Conservation (phyloP, 2,113 vertebrate species). For the Varanus salvator region DNA sequence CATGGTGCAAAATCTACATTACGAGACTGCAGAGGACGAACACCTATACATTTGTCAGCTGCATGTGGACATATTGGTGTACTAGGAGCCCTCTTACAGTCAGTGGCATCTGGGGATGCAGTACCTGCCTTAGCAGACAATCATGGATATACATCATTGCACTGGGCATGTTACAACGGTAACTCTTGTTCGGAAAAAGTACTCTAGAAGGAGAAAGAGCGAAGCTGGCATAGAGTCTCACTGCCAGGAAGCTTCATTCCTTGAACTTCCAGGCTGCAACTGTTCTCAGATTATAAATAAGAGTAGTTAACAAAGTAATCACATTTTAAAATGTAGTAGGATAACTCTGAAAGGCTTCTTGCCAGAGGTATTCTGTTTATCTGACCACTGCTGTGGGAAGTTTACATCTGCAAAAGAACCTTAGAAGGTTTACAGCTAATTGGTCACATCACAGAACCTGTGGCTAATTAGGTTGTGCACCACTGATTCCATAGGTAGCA, state of each 20-base stretch:
- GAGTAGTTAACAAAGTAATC: background rate
- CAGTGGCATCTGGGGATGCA: conserved; percentile 84
- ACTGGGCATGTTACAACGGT: conserved; percentile 99
- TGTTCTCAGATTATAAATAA: background rate
- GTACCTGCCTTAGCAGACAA: conserved; percentile 88
- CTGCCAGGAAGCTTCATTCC: background rate
- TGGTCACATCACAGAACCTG: background rate
- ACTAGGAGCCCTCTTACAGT: conserved; percentile 92
- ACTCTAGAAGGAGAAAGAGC: background rate
- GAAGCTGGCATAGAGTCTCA: background rate
- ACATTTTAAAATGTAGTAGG: background rate
- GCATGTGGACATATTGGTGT: conserved; percentile 95
- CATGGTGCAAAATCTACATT: conserved; percentile 90
- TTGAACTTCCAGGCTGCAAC: background rate
- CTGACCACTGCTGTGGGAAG: background rate
- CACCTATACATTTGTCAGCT: conserved; percentile 93
- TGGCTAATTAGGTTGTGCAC: background rate
- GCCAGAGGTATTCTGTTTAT: background rate
- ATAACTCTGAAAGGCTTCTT: background rate
- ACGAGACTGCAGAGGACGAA: conserved; percentile 90
- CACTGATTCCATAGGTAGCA: background rate
- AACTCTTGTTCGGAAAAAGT: conserved; percentile 47
- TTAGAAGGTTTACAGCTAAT: background rate
- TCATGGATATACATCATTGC: conserved; percentile 96
- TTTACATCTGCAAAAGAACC: background rate